Conservation (phyloP, 2,113 vertebrate species). For the Acrocephalus kingi region DNA sequence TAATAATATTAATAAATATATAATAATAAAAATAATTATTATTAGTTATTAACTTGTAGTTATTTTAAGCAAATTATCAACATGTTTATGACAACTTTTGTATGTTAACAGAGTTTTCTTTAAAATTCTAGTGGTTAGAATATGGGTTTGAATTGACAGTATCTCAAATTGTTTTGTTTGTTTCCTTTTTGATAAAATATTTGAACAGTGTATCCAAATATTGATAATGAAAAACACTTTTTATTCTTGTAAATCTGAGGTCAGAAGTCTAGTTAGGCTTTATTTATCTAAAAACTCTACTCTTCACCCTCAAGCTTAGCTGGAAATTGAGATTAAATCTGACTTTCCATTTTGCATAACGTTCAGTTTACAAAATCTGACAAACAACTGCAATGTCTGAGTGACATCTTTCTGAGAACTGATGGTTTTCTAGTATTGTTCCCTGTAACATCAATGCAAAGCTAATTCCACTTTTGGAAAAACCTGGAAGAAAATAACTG, state of each 20-base stretch:
- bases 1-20: neutral
- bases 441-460: accelerated
- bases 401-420: neutral
- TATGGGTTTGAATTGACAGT: neutral
- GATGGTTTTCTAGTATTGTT: neutral
- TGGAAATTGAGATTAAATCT: neutral
- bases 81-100: neutral
- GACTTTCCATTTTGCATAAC: neutral
- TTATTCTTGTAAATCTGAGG: neutral
- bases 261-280: neutral
- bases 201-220: neutral
- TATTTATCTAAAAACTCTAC: no score
- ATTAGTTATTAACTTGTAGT: neutral
- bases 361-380: neutral
- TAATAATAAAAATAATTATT: no score
- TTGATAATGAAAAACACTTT: neutral
- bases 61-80: neutral
- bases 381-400: neutral
- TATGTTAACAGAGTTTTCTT: neutral
- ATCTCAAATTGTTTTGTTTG: neutral
- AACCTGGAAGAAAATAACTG: neutral
- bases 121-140: neutral
- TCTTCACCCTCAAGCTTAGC: accelerated
- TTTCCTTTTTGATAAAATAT: neutral
- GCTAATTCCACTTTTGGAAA: neutral